These are phyloP conservation scores for Adela reaumurella DNA, from an alignment of 2,888 invertebrate genomes.

Conservation along the genomic window DNA sequence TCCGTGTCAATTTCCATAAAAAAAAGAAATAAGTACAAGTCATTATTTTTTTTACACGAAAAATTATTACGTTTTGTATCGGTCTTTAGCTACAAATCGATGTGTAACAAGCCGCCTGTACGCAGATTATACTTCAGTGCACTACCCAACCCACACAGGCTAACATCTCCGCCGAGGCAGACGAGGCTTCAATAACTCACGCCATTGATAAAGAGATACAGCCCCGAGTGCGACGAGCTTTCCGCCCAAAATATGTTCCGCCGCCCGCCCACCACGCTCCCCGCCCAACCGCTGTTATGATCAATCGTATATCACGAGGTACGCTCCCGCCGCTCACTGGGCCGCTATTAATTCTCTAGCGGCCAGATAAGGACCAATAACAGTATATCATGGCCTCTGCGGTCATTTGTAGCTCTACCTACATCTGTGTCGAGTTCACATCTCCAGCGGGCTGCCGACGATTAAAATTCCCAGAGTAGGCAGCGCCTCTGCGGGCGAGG, in stretches of 20 bases:
- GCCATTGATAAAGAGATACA: too few species aligned
- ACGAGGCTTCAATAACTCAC: too few species aligned
- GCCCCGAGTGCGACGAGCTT: neutral
- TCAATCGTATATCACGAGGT: neutral
- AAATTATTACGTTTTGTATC: too few species aligned
- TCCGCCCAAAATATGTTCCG: neutral
- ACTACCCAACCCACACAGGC: too few species aligned
- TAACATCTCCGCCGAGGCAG: too few species aligned
- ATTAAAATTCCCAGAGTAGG: neutral
- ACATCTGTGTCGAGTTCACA: neutral
- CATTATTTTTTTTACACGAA: too few species aligned
- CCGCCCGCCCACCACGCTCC: neutral
- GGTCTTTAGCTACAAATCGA: too few species aligned
- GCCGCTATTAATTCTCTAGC: neutral
- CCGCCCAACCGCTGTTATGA: neutral
- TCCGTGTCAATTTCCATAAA: too few species aligned
- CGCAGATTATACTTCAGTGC: too few species aligned
- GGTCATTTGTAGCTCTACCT: slow-evolving; percentile 9
- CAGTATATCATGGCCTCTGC: slow-evolving; percentile 15
- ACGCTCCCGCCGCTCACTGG: neutral
- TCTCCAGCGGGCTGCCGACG: neutral
- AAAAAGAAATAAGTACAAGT: too few species aligned
- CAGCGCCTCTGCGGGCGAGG: too few species aligned
- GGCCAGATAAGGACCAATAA: slow-evolving; percentile 13
- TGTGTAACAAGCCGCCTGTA: too few species aligned